Evolutionary conservation across 2,797 vertebrate species (phyloP).

Genomic region (Eurystomus glaucurus): DNA sequence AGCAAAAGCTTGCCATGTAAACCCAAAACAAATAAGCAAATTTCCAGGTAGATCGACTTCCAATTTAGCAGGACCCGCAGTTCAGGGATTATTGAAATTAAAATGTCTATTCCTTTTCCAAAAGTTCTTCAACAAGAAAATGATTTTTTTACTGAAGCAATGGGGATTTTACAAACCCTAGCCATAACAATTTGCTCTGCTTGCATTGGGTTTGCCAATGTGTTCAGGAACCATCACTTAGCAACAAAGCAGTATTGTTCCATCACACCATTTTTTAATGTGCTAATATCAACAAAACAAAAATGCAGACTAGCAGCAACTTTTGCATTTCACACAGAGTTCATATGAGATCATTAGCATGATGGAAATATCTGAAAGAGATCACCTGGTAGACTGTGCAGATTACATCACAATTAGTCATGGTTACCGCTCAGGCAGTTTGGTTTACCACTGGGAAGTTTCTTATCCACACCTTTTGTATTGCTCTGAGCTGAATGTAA

Average conservation of each 20-base stretch:
- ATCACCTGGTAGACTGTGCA: background rate
- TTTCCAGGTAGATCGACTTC: background rate
- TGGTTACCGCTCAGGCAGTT: background rate
- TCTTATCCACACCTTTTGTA: background rate
- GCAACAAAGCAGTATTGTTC: background rate
- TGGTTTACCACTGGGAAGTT: background rate
- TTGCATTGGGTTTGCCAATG: background rate
- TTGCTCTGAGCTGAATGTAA: background rate
- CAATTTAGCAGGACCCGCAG: background rate
- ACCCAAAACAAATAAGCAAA: background rate
- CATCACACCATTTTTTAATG: background rate
- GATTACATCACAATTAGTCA: background rate
- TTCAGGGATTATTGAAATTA: background rate
- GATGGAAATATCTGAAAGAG: background rate
- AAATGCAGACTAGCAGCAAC: background rate
- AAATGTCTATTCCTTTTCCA: background rate
- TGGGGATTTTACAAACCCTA: background rate
- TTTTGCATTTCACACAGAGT: background rate
- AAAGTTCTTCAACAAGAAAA: background rate
- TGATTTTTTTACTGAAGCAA: background rate
- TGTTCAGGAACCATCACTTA: background rate
- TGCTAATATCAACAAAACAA: background rate
- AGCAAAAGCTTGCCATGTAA: background rate
- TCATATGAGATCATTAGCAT: background rate
- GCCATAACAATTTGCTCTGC: background rate